These are phyloP conservation scores for Meriones psammophilus DNA, from an alignment of 2,797 vertebrate genomes.

Conservation along the genomic window DNA sequence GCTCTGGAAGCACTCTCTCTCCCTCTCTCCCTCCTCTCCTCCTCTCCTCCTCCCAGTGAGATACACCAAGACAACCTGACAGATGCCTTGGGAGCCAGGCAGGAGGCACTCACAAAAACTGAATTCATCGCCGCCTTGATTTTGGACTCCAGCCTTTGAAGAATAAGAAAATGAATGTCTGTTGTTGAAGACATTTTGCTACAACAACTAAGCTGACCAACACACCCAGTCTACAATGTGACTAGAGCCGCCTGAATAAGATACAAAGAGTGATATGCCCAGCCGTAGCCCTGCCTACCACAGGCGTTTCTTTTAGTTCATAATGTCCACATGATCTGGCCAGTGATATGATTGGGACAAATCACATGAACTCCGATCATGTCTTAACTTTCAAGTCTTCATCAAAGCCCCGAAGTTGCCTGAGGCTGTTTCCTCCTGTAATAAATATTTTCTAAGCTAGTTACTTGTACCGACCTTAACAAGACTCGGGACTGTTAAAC, in stretches of 20 bases:
- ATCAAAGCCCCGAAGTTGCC: constrained; percentile 7
- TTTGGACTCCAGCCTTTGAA: background rate
- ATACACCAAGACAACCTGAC: background rate
- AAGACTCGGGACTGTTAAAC: background rate
- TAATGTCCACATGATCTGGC: background rate
- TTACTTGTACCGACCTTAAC: background rate
- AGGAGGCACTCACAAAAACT: background rate
- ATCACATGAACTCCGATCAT: background rate
- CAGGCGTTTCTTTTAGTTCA: background rate
- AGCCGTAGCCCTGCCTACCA: no score
- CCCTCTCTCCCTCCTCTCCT: background rate
- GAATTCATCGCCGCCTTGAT: background rate
- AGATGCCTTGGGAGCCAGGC: background rate
- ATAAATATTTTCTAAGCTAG: background rate
- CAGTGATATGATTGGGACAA: background rate
- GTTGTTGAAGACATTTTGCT: constrained; percentile 27
- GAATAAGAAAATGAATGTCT: constrained; percentile 43
- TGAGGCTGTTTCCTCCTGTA: background rate
- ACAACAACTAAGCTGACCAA: background rate
- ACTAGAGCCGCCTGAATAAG: background rate
- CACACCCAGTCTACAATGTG: background rate
- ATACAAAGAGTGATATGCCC: fast-evolving
- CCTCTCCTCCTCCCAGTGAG: background rate
- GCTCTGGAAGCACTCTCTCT: background rate
- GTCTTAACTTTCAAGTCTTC: background rate